phyloP scores from a whole-genome alignment of 1,140 invertebrate genomes.

The Lepidotrigona ventralis region DNA sequence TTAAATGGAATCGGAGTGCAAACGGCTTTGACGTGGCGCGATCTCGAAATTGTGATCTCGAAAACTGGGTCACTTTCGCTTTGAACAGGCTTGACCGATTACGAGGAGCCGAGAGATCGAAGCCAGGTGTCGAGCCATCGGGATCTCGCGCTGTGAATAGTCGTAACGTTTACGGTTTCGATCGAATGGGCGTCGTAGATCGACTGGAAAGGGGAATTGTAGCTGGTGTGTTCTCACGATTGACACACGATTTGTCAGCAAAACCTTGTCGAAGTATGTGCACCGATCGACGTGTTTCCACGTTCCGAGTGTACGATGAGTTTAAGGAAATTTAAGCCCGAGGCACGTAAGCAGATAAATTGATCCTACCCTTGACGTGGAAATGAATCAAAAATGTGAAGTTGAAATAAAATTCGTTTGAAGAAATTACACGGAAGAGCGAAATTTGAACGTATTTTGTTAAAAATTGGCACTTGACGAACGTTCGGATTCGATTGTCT shows the following conservation, averaged over 20 bases:
- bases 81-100: slow-evolving; percentile 32
- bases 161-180: neutral
- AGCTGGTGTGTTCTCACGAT: neutral
- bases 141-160: slow-evolving; percentile 11
- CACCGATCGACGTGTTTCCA: neutral
- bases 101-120: neutral
- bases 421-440: too few relatives aligned
- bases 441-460: neutral
- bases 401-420: neutral
- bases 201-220: slow-evolving; percentile 1
- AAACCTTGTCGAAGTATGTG: neutral
- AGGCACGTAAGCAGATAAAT: neutral
- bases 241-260: neutral
- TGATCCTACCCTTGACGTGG: neutral
- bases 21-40: slow-evolving; percentile 25
- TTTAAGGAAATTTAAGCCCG: neutral
- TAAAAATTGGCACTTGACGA: neutral
- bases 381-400: neutral
- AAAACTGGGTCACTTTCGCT: slow-evolving; percentile 43
- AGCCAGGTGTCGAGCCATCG: slow-evolving; percentile 18
- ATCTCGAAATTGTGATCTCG: slow-evolving; percentile 35
- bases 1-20: neutral
- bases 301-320: too few relatives aligned
- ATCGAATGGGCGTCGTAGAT: neutral
- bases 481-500: too few relatives aligned